Evolutionary conservation across 2,797 vertebrate genomes (phyloP).

Genomic region (Amblyopsis hoosieri): DNA sequence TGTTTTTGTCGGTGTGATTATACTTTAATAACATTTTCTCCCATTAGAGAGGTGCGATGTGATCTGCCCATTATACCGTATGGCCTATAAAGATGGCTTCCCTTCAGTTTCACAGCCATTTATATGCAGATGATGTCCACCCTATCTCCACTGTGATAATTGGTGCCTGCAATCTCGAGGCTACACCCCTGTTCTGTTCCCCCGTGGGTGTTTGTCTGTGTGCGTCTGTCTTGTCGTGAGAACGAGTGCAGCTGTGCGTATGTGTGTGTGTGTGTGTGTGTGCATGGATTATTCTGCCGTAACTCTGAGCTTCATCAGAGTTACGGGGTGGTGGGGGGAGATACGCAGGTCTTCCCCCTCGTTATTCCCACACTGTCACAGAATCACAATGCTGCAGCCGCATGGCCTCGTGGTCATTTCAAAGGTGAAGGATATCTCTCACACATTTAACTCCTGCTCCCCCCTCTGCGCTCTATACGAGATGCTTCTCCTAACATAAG

Average conservation of each 20-base stretch:
- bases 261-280: conserved; percentile 15
- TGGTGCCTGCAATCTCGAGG: conserved; percentile 72
- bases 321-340: neutral
- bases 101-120: conserved; percentile 79
- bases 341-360: neutral
- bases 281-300: conserved; percentile 15
- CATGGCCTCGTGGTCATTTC: conserved; percentile 44
- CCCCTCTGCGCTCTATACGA: too few species aligned
- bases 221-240: conserved; percentile 11
- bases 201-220: conserved; percentile 9
- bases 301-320: conserved; percentile 19
- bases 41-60: conserved; percentile 74
- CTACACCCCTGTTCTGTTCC: conserved; percentile 64
- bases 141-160: conserved; percentile 78
- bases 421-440: conserved; percentile 56
- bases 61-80: conserved; percentile 68
- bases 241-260: neutral
- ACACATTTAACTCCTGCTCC: too few species aligned
- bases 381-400: conserved; percentile 38
- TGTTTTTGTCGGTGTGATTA: conserved; percentile 68
- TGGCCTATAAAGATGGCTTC: conserved; percentile 64
- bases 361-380: neutral
- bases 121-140: conserved; percentile 84
- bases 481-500: conserved; percentile 29
- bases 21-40: conserved; percentile 80